Conservation (phyloP, 2,888 invertebrate species). For the Ornithoptera priamus region DNA sequence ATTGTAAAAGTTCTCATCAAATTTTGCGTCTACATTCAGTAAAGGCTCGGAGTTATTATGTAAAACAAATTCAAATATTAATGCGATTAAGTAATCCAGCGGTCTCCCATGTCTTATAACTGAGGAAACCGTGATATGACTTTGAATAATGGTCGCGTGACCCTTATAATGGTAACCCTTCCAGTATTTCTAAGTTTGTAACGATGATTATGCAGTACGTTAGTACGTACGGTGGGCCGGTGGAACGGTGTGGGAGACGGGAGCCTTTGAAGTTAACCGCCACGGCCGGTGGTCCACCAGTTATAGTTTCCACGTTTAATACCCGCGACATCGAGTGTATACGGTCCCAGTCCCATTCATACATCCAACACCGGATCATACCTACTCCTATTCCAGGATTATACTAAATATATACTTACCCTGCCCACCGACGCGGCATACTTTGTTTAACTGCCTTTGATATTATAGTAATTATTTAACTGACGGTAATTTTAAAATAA, state of each 20-base stretch:
- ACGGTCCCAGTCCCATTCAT: constrained; percentile 65
- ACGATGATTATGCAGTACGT: constrained; percentile 60
- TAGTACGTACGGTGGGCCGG: constrained; percentile 12
- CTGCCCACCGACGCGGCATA: too few relatives aligned
- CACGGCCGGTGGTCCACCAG: constrained; percentile 69
- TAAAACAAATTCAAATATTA: constrained; percentile 4
- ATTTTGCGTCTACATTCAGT: neutral
- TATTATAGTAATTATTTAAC: too few relatives aligned
- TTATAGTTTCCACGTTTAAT: constrained; percentile 63
- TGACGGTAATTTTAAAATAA: too few relatives aligned
- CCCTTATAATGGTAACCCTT: constrained; percentile 46
- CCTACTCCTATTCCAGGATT: constrained; percentile 37
- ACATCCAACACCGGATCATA: constrained; percentile 47
- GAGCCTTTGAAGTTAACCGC: constrained; percentile 67
- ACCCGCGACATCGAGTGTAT: constrained; percentile 48
- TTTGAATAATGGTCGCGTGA: constrained; percentile 52
- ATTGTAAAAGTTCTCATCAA: too few relatives aligned
- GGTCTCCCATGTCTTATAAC: constrained; percentile 18
- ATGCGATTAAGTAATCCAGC: constrained; percentile 19
- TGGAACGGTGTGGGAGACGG: constrained; percentile 5
- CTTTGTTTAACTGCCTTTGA: too few relatives aligned
- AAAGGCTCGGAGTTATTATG: neutral
- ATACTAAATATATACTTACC: too few relatives aligned
- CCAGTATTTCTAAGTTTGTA: constrained; percentile 55
- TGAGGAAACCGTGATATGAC: constrained; percentile 40